Percentiles rank a stretch among this genome's conserved stretches.
These are phyloP conservation scores for Dasysyrphus tricinctus DNA, from an alignment of 2,888 invertebrate genomes.

Conservation along the genomic window DNA sequence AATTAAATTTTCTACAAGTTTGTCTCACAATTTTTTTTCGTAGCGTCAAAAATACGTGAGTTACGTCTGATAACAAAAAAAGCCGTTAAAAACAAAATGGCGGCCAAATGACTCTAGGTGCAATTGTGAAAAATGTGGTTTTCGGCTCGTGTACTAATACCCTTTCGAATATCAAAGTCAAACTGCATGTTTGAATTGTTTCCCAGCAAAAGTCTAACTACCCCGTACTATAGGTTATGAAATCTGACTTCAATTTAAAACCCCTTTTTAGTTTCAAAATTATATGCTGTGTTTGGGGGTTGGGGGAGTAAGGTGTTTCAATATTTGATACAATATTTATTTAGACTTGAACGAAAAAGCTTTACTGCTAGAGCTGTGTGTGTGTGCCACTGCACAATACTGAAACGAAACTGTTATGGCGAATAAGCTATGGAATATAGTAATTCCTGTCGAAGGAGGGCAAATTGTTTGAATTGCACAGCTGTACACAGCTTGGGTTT, in stretches of 20 bases:
- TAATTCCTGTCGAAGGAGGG: slow-evolving; percentile 45
- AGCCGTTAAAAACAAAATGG: too few species aligned
- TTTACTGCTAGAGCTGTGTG: neutral
- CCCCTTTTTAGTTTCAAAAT: slow-evolving; percentile 1
- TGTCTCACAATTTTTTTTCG: too few species aligned
- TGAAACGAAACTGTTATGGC: neutral
- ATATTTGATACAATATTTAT: slow-evolving; percentile 38
- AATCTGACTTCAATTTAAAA: slow-evolving; percentile 46
- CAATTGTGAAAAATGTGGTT: too few species aligned
- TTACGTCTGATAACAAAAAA: too few species aligned
- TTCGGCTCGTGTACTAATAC: too few species aligned
- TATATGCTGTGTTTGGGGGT: neutral
- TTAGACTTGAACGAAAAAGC: slow-evolving; percentile 30
- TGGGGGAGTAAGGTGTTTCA: slow-evolving; percentile 22
- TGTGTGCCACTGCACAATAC: slow-evolving; percentile 4
- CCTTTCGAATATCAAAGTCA: too few species aligned
- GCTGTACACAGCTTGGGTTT: slow-evolving; percentile 40
- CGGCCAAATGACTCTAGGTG: too few species aligned
- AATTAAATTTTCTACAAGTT: too few species aligned
- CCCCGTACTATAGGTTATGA: too few species aligned
- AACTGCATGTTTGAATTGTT: too few species aligned
- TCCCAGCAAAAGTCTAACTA: too few species aligned
- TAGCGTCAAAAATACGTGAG: too few species aligned
- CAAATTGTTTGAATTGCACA: slow-evolving; percentile 66
- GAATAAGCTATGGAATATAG: slow-evolving; percentile 49